Evolutionary conservation across 2,888 invertebrate species (phyloP), one percentile per base, ranked within the genome.

Genomic region (Elegia similella): DNA sequence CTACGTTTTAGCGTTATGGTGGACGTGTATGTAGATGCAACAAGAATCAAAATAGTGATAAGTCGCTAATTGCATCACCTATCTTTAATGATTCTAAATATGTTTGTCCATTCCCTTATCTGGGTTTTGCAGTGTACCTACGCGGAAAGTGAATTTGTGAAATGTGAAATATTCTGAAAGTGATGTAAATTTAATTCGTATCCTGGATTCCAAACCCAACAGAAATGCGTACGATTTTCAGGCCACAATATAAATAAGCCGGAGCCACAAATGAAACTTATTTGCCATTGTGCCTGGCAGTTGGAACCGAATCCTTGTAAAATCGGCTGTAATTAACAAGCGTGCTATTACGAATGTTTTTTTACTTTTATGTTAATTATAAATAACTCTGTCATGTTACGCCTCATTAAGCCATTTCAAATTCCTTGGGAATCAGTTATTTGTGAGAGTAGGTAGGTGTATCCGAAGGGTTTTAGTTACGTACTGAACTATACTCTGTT

Each of bases 271-370:
- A 50, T 7, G 6, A 50, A 50, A 50, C 34, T 16, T 50, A 50
- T 50, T 50, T 50, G 34, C 16, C 34, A 50, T 50, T 54, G 55
- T 48, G 16, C 2, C 17, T 47, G 7, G 17, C 53, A 53, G 43
- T 53, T 42, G 43, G 53, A 43, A 43, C 10, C 43, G 30, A 43
- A 16, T 50, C 50, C 34, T 55, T 55, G 54, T 15, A 30, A 55
- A 32, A 44, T 44, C 44, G 15, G 16, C 32, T 55, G 16, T 44
- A 55, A 55, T 55, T 55, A 44, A 55, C 54, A 38, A 54, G 34
- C 29, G 13, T 8, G 23, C 7, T 34, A 47, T 17, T 66, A 57
- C 54, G 16, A 55, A 55, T 50, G 57, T 61, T 64, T 62, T 65
- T 65, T 66, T 61, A 61, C 43, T 55, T 57, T 61, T 17, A n/a